Conservation (phyloP, 2,888 invertebrate genomes). For the Eupeodes latifasciatus region DNA sequence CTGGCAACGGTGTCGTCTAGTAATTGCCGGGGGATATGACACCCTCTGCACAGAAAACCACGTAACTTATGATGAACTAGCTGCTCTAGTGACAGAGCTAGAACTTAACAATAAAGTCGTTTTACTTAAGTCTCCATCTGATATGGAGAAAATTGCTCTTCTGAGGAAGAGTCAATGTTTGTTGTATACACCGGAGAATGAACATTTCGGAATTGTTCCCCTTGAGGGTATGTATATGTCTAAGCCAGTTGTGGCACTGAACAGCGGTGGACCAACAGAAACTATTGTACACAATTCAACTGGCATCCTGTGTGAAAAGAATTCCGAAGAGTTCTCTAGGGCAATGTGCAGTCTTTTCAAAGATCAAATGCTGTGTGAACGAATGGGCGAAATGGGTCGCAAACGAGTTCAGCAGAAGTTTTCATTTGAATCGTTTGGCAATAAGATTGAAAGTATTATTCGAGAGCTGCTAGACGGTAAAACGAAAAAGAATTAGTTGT, state of each 20-base stretch:
- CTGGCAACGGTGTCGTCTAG: constrained; percentile 90
- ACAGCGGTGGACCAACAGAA: constrained; percentile 98
- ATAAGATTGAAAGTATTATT: constrained; percentile 86
- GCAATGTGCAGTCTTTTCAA: constrained; percentile 90
- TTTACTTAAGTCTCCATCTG: constrained; percentile 94
- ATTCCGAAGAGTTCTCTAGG: constrained; percentile 89
- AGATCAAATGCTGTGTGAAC: constrained; percentile 86
- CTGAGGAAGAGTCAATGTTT: constrained; percentile 91
- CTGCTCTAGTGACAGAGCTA: constrained; percentile 87
- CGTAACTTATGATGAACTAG: constrained; percentile 92
- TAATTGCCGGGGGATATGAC: constrained; percentile 99
- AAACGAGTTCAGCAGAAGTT: constrained; percentile 91
- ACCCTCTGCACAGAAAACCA: constrained; percentile 94
- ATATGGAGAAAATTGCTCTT: constrained; percentile 92
- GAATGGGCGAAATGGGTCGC: constrained; percentile 91
- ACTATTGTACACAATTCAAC: constrained; percentile 92
- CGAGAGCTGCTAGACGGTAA: constrained; percentile 67
- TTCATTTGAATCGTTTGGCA: constrained; percentile 92
- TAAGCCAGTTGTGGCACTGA: constrained; percentile 97
- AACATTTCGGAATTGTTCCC: constrained; percentile 99
- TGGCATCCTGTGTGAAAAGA: constrained; percentile 91
- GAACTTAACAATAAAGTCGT: constrained; percentile 90
- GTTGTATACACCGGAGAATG: constrained; percentile 97
- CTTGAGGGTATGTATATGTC: constrained; percentile 98
- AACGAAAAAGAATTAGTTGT: constrained; percentile 25